Evolutionary conservation across 2,888 invertebrate species (phyloP), one percentile per base, ranked within the genome.

Genomic region (Ctena decussata): DNA sequence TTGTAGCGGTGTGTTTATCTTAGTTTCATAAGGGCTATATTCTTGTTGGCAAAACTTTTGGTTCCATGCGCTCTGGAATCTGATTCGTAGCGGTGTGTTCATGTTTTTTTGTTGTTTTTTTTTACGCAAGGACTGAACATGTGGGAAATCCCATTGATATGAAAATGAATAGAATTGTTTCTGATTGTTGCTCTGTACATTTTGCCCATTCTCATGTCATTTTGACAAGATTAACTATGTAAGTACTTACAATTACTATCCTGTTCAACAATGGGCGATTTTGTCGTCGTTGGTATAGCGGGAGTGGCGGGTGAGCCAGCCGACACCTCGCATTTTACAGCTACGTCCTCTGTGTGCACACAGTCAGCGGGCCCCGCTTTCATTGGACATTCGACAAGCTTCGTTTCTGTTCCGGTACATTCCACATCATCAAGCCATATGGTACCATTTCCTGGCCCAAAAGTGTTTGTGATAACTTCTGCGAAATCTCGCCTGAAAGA

Each of bases 301-400:
- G 87, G 46, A 21, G 85, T 69, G 0, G 81, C 35, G 0, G 89
- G 83, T 0, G 90, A 71, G 8, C 53, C 85, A 11, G 86, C 46
- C 0, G 85, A 83, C 8, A 89, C 82, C 32, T 86, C 85, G 82
- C 95, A 95, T 3, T 83, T 86, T n/a, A 98, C 96, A 1, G 97
- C 97, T 0, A 97, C 97, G 93, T 98, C 98, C 95, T 98, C 98
- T 12, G 96, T 96, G 94, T 98, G 98, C 81, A 97, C 97, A 93
- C 98, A 98, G 93, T 97, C 97, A 93, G 97, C 97, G 85, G 97
- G 96, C 0, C 97, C 97, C 12, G 97, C 96, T 95, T 97, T 97
- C 24, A 96, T 96, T 12, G 24, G 77, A 93, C 98, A 98, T 24
- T 97, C 95, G 72, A 96, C 96, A n/a, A 98, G 91, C 65, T 96